Evolutionary conservation across 2,113 vertebrate species (phyloP).

Genomic region (Edolisoma coerulescens): DNA sequence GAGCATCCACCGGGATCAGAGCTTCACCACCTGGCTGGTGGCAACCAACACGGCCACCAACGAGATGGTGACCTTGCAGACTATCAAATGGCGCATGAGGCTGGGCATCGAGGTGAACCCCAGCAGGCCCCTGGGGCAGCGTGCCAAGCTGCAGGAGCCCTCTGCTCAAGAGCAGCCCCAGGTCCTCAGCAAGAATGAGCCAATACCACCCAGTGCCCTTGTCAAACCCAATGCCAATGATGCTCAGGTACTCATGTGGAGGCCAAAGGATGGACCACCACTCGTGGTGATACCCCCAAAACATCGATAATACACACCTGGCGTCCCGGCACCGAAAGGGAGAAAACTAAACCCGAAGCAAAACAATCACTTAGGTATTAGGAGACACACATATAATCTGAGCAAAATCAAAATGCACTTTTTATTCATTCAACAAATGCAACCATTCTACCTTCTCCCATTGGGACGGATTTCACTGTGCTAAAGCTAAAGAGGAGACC

Average conservation of each 20-base stretch:
- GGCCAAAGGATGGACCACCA: slow-evolving; percentile 84
- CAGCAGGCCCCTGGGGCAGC: slow-evolving; percentile 82
- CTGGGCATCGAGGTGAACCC: slow-evolving; percentile 91
- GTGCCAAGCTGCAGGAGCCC: slow-evolving; percentile 86
- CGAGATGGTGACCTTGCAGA: slow-evolving; percentile 89
- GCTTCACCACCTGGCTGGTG: slow-evolving; percentile 97
- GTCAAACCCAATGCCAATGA: slow-evolving; percentile 98
- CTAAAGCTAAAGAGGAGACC: slow-evolving; percentile 66
- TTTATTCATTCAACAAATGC: slow-evolving; percentile 74
- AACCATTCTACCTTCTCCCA: slow-evolving; percentile 88
- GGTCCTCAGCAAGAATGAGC: slow-evolving; percentile 88
- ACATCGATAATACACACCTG: slow-evolving; percentile 68
- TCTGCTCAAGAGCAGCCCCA: slow-evolving; percentile 88
- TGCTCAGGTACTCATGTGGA: slow-evolving; percentile 98
- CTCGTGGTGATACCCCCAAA: slow-evolving; percentile 95
- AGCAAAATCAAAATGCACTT: slow-evolving; percentile 47
- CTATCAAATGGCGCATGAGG: slow-evolving; percentile 93
- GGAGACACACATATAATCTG: background rate
- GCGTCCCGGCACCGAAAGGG: slow-evolving; percentile 10
- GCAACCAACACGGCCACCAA: slow-evolving; percentile 86
- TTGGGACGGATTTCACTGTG: slow-evolving; percentile 89
- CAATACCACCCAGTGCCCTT: slow-evolving; percentile 89
- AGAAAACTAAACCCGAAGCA: background rate
- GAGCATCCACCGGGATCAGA: slow-evolving; percentile 92
- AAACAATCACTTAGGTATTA: slow-evolving; percentile 38